phyloP scores from a whole-genome alignment of 2,113 vertebrate species.

The Seriola rivoliana region DNA sequence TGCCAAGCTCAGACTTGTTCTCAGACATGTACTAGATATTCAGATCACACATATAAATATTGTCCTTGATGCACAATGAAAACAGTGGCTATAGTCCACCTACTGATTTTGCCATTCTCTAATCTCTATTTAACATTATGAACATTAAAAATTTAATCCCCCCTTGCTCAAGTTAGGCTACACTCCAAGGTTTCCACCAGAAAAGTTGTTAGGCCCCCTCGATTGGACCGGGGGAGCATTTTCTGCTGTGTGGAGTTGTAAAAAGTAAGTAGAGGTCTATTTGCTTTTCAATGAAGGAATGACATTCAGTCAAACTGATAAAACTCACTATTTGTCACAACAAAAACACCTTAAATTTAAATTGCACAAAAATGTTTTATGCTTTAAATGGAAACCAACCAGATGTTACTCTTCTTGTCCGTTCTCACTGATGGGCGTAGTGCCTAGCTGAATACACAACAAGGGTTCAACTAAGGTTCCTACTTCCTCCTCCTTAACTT shows the following conservation, averaged over 20 bases:
- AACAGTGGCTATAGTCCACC: not conserved
- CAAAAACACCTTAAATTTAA: not conserved
- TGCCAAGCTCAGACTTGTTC: slow-evolving; percentile 20
- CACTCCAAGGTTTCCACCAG: not conserved
- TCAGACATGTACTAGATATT: not conserved
- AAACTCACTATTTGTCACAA: not conserved
- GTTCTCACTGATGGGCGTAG: not conserved
- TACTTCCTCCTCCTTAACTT: slow-evolving; percentile 29
- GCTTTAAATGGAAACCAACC: not conserved
- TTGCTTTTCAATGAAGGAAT: not conserved
- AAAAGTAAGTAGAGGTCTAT: not conserved
- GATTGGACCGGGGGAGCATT: too few species aligned
- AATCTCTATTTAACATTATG: not conserved
- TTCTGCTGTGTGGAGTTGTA: not conserved
- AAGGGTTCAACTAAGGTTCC: not conserved
- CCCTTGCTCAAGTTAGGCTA: not conserved
- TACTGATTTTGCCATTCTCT: not conserved
- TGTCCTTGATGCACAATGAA: not conserved
- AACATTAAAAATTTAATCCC: not conserved
- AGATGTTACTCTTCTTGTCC: not conserved
- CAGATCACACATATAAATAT: not conserved
- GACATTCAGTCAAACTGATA: not conserved
- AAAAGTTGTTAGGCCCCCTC: too few species aligned
- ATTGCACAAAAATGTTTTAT: not conserved
- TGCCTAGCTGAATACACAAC: not conserved